Evolutionary conservation across 1,140 invertebrate genomes (phyloP), one percentile per base, ranked within the genome.

Genomic region (Cephus cinctus): DNA sequence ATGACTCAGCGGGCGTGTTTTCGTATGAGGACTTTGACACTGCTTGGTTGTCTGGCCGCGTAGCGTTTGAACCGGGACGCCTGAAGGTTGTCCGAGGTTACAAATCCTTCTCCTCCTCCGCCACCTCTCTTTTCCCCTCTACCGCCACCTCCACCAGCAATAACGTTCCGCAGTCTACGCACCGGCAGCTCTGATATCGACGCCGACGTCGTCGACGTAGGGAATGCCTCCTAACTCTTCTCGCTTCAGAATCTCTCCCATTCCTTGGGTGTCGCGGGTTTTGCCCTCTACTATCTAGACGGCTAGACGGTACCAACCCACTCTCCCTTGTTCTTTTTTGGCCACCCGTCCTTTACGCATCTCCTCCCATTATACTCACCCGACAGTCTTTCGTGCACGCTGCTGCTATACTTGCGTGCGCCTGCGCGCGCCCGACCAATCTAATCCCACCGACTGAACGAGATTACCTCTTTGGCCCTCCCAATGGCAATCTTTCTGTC

Each of bases 21-120:
- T 65, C 55, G 40, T 44, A 40, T 20, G 55, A 59, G 61, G 56
- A 63, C 57, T 70, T 69, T 67, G 66, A 67, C 34, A 67, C 63
- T 47, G 52, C 42, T 31, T 43, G 60, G 47, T 46, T 42, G 63
- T 59, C 56, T 52, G 56, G 52, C 23, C 38, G 52, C 9, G 9
- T 50, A 51, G 36, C 44, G 51, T 56, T 60, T 55, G 44, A 52
- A 53, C 23, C 49, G 47, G 44, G 52, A 43, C 47, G 36, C 27
- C 11, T 34, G 56, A 68, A 68, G 60, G 63, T 66, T 62, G 54
- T 25, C 27, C 40, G 43, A 64, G 52, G 52, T 59, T 54, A 62
- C 47, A 48, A 35, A n/a, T n/a, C n/a, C n/a, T n/a, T n/a, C n/a
- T n/a, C n/a, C n/a, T n/a, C n/a, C n/a, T n/a, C n/a, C n/a, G n/a